Base-by-base conservation (phyloP, 2,113 vertebrate species). In the Rhynchomys soricoides region DNA sequence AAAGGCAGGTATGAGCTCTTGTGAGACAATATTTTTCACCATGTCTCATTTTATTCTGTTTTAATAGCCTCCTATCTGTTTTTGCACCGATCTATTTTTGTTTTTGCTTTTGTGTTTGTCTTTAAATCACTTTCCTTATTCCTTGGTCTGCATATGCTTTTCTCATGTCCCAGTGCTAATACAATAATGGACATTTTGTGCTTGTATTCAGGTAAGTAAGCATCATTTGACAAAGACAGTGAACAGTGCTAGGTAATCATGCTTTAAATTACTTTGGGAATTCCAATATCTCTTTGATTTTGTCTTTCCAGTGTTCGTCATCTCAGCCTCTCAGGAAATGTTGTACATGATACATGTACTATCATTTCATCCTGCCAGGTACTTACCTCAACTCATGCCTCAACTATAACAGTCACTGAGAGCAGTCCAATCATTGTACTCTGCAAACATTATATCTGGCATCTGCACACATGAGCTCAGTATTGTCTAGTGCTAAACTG, bases 181-280 rank as follows among this genome's bases (percentile, higher is more conserved):
- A 11, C 3, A 17, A 17, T 17, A 5, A 3, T n/a, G 4, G 22
- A 21, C 26, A 34, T 24, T 59, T 70, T 64, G 50, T n/a, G 52
- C 15, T n/a, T 11, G 0, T 6, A 55, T 0, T 50, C 8, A 22
- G 21, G 9, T 57, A 45, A 2, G 62, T 3, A 55, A 73, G 5
- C 10, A 5, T 86, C 10, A 7, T 37, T 70, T 19, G 43, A 90
- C 15, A 68, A 68, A 12, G 26, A 26, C 40, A 24, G 22, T 50
- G 40, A 55, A 68, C 12, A 10, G 0, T 83, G 9, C 5, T 19
- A 13, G 9, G 6, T 13, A 8, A 45, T 48, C 43, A 50, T 68
- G 45, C 17, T 45, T 48, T 48, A 48, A 68, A 15, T 68, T 37
- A 86, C 29, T 48, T 19, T 12, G 17, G 34, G 31, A 37, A 55